Conservation (phyloP, 1,140 invertebrate species). For the Mactra quadrangularis region DNA sequence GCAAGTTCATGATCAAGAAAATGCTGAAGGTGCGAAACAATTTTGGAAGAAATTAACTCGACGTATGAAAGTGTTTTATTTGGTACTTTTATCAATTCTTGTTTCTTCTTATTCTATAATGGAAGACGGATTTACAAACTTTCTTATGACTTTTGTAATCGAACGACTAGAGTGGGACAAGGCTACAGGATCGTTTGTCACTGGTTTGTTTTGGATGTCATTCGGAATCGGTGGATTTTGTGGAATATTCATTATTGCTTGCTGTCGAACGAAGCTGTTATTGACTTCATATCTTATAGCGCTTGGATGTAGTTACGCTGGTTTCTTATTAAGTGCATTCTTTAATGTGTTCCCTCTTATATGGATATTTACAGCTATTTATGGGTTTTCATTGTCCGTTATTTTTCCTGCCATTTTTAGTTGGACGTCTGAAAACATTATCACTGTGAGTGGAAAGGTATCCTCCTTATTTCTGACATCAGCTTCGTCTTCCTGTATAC, state of each 20-base stretch:
- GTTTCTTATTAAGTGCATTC: neutral
- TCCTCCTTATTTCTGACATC: slow-evolving; percentile 30
- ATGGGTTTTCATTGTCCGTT: slow-evolving; percentile 52
- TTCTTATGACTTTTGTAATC: slow-evolving; percentile 46
- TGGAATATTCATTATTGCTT: slow-evolving; percentile 36
- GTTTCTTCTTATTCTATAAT: slow-evolving; percentile 10
- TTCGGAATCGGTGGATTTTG: slow-evolving; percentile 47
- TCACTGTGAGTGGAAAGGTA: slow-evolving; percentile 34
- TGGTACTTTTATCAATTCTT: neutral
- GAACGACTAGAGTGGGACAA: slow-evolving; percentile 48
- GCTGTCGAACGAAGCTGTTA: slow-evolving; percentile 7
- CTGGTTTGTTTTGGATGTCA: slow-evolving; percentile 25
- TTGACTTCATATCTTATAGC: slow-evolving; percentile 4
- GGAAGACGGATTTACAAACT: slow-evolving; percentile 44
- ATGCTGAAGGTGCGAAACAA: neutral
- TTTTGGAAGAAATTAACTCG: neutral
- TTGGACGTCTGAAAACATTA: slow-evolving; percentile 40
- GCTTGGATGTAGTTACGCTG: neutral
- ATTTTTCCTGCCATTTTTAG: slow-evolving; percentile 55
- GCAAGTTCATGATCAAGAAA: too few relatives aligned
- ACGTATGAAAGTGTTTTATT: neutral
- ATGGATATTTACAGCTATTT: slow-evolving; percentile 31
- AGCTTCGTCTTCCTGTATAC: slow-evolving; percentile 1
- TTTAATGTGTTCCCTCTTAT: slow-evolving; percentile 15
- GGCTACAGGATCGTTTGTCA: slow-evolving; percentile 19